Evolutionary conservation across 2,113 vertebrate species (phyloP).

Genomic region (Eonycteris spelaea): DNA sequence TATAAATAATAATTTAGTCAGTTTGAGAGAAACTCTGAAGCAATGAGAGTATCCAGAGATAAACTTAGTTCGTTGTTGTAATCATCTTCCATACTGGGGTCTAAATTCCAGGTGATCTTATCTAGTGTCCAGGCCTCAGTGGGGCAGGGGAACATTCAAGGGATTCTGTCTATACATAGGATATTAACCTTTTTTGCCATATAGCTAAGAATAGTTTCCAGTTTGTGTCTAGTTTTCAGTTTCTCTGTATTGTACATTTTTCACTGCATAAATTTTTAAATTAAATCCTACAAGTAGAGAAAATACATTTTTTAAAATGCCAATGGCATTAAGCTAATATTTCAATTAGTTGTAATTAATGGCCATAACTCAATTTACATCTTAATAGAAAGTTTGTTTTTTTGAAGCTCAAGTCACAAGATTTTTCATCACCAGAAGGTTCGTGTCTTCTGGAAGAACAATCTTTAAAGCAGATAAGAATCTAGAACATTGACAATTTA

Average conservation of each 20-base stretch:
- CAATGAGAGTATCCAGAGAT: background rate
- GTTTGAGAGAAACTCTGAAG: background rate
- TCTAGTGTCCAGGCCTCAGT: background rate
- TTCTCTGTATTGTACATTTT: background rate
- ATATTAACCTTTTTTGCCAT: background rate
- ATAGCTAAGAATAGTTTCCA: background rate
- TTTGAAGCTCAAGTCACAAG: background rate
- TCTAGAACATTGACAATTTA: background rate
- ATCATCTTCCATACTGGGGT: background rate
- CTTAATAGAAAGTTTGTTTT: background rate
- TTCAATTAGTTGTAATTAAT: background rate
- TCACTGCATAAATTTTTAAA: background rate
- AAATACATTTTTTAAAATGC: background rate
- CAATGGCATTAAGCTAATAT: background rate
- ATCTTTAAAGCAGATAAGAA: background rate
- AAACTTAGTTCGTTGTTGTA: background rate
- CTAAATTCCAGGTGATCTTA: background rate
- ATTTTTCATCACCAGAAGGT: background rate
- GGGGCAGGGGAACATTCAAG: background rate
- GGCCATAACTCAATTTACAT: background rate
- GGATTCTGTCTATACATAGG: background rate
- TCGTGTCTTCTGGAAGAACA: background rate
- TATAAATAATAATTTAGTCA: background rate
- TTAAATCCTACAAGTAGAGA: background rate
- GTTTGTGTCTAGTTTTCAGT: background rate